phyloP scores from a whole-genome alignment of 2,113 vertebrate species.

The Cochlearius cochlearius region DNA sequence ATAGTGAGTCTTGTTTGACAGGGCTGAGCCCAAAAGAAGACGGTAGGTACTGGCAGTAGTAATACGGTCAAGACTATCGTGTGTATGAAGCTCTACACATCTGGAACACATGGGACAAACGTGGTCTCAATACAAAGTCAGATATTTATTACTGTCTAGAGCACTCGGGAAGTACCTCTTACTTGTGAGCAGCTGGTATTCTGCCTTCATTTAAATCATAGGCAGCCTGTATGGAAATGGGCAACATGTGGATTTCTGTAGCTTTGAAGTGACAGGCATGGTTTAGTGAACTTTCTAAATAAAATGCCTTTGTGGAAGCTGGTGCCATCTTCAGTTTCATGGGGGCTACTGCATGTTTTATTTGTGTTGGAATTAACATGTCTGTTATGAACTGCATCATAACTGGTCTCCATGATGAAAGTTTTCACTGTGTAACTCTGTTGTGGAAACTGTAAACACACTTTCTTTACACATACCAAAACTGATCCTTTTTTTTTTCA shows the following conservation, averaged over 20 bases:
- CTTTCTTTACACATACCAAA: not conserved
- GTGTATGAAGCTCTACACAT: not conserved
- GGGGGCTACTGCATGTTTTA: not conserved
- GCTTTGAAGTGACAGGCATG: not conserved
- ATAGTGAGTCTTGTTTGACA: not conserved
- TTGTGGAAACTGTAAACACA: not conserved
- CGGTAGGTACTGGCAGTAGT: not conserved
- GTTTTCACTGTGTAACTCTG: not conserved
- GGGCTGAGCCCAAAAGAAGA: not conserved
- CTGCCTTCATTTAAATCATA: not conserved
- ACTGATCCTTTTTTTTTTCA: not conserved
- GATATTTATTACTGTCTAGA: not conserved
- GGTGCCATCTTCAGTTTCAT: slow-evolving; percentile 32
- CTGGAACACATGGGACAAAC: not conserved
- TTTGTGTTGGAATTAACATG: not conserved
- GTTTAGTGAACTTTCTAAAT: not conserved
- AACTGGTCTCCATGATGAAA: not conserved
- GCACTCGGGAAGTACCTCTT: not conserved
- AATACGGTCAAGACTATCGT: not conserved
- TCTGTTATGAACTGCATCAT: not conserved
- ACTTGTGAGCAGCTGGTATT: not conserved
- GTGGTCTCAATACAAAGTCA: not conserved
- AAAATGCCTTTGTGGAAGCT: not conserved
- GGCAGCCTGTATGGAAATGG: not conserved
- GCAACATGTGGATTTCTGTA: not conserved